Base-by-base conservation (phyloP, 2,113 vertebrate species). In the Coryphaenoides rupestris region DNA sequence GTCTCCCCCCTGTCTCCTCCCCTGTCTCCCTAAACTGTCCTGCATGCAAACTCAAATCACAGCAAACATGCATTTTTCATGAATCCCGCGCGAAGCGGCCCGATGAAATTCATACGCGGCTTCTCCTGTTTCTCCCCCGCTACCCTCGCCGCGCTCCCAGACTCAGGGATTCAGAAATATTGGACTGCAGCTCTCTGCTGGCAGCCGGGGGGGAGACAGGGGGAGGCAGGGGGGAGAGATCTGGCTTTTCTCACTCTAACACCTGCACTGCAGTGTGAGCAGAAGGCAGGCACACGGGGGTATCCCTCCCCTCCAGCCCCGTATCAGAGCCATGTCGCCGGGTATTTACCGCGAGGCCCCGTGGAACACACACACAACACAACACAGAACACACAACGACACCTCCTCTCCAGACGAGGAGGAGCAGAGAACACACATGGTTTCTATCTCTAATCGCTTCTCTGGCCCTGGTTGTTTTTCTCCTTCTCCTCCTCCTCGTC, bases 301-400 rank as follows among this genome's bases (percentile, higher is more conserved):
- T 80, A n/a, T n/a, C n/a, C n/a, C n/a, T n/a, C n/a, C n/a, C n/a
- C n/a, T n/a, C n/a, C n/a, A n/a, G n/a, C 75, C 77, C 73, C 46
- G 60, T 86, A 83, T 79, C 81, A 88, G 88, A 88, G 84, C 62
- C 74, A 74, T 82, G 83, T 84, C 85, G 86, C 49, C 74, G 74
- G 76, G 69, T 67, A 83, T 89, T 86, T 81, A 85, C 69, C 75
- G 63, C 75, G 23, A 19, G 6, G 64, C 63, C 61, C 52, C 22
- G 26, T 74, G 80, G 78, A 86, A 88, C 79, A 79, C n/a, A n/a
- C n/a, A n/a, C n/a, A n/a, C n/a, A n/a, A n/a, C n/a, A n/a, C n/a
- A n/a, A n/a, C 6, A 26, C 24, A 3, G 24, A 26, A 3, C 24
- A 26, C 24, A 26, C 3, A 26, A 26, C 3, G 12, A 26, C 3